phyloP scores from a whole-genome alignment of 2,888 invertebrate genomes.

The Nephrotoma flavescens region DNA sequence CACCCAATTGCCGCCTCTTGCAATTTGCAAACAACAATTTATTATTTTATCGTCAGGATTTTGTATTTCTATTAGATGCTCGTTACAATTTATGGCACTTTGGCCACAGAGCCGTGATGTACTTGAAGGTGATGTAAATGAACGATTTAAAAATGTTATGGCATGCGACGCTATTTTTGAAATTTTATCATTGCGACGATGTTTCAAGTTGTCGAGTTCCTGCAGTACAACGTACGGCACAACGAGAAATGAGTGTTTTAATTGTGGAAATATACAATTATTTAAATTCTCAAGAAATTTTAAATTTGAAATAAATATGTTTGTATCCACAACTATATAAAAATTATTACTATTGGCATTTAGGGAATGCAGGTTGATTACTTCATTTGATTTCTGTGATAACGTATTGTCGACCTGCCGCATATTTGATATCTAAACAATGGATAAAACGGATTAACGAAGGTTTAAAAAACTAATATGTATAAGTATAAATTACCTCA shows the following conservation, averaged over 20 bases:
- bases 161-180: conserved; percentile 18
- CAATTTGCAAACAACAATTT: conserved; percentile 35
- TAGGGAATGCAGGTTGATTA: not conserved
- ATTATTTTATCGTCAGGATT: conserved; percentile 37
- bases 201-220: conserved; percentile 36
- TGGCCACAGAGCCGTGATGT: conserved; percentile 20
- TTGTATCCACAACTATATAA: conserved; percentile 36
- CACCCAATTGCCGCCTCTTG: conserved; percentile 25
- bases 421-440: not conserved
- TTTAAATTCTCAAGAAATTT: not conserved
- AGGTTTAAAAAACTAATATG: not conserved
- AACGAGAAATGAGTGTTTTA: conserved; percentile 19
- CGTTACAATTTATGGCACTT: conserved; percentile 31
- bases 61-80: conserved; percentile 27
- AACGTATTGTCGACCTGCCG: not conserved
- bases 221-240: conserved; percentile 38
- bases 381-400: not conserved
- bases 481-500: not conserved
- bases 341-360: conserved; percentile 14
- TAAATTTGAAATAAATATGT: conserved; percentile 33
- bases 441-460: not conserved
- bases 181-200: conserved; percentile 16
- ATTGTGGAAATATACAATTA: not conserved
- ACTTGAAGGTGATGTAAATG: conserved; percentile 19
- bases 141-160: conserved; percentile 22